A percentile compares a stretch with the other conserved stretches of the same genome.
phyloP scores from a whole-genome alignment of 2,113 vertebrate genomes.

The Donacobius atricapilla region DNA sequence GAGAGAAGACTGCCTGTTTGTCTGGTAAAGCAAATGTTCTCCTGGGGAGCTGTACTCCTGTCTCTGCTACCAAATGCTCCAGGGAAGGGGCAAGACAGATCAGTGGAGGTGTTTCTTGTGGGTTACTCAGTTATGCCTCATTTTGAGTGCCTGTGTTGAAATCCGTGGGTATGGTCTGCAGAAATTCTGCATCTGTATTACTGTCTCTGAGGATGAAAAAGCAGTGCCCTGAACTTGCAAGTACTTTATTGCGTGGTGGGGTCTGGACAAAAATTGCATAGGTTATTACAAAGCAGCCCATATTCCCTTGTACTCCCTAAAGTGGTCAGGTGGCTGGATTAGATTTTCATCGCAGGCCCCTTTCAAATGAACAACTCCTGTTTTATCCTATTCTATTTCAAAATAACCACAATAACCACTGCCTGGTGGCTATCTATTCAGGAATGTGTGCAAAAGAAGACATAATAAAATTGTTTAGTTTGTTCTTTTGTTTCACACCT shows the following conservation, averaged over 20 bases:
- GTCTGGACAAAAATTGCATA: neutral
- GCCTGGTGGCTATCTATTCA: neutral
- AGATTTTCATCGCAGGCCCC: neutral
- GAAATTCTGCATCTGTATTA: neutral
- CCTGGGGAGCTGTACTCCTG: neutral
- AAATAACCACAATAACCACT: neutral
- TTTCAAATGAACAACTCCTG: neutral
- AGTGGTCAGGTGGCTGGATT: neutral
- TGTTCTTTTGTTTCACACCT: neutral
- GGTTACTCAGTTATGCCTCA: rapidly evolving
- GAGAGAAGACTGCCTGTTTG: neutral
- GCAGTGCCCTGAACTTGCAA: neutral
- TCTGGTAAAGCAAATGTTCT: neutral
- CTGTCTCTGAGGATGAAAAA: neutral
- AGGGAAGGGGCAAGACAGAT: neutral
- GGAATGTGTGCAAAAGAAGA: neutral
- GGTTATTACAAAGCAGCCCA: neutral
- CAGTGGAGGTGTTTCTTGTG: neutral
- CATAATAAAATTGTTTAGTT: neutral
- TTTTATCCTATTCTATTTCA: neutral
- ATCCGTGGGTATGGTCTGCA: neutral
- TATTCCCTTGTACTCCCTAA: neutral
- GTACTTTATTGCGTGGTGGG: neutral
- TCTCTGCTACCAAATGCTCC: neutral
- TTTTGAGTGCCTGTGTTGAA: neutral